Conservation (phyloP, 35 echinoderm and acorn worm genomes). For the Nesometra sesokonis region DNA sequence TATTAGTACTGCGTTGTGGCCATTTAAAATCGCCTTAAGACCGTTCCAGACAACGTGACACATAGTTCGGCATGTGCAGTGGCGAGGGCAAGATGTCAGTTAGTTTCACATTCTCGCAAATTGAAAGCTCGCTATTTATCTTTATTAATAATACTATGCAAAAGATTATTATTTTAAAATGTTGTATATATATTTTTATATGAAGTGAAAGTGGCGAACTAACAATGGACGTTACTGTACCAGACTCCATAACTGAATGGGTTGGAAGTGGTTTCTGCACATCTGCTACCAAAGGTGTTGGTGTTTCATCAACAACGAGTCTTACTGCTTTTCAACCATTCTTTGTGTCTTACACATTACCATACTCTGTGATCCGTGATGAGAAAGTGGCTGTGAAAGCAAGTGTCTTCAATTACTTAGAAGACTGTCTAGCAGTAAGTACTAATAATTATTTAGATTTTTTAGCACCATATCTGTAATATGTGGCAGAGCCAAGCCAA, state of each 20-base stretch:
- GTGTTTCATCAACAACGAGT: constrained; percentile 45
- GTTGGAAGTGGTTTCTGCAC: constrained; percentile 79
- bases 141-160: too few species aligned
- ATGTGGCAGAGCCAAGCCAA: too few species aligned
- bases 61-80: too few species aligned
- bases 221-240: constrained; percentile 45
- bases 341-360: constrained; percentile 69
- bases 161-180: too few species aligned
- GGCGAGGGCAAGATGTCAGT: too few species aligned
- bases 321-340: constrained; percentile 78
- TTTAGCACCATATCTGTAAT: neutral
- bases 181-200: too few species aligned
- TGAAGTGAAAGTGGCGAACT: constrained; percentile 30
- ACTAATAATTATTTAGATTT: neutral
- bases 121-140: too few species aligned
- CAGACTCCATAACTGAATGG: constrained; percentile 95
- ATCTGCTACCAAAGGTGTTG: constrained; percentile 51
- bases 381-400: constrained; percentile 64
- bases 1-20: too few species aligned
- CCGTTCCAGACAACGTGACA: too few species aligned
- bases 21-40: too few species aligned
- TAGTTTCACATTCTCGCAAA: too few species aligned
- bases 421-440: constrained; percentile 47
- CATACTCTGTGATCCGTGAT: constrained; percentile 78
- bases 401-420: constrained; percentile 79